Percentiles rank a stretch among this genome's conserved stretches.
Conservation (phyloP, 2,888 invertebrate genomes). For the Phengaris arion region DNA sequence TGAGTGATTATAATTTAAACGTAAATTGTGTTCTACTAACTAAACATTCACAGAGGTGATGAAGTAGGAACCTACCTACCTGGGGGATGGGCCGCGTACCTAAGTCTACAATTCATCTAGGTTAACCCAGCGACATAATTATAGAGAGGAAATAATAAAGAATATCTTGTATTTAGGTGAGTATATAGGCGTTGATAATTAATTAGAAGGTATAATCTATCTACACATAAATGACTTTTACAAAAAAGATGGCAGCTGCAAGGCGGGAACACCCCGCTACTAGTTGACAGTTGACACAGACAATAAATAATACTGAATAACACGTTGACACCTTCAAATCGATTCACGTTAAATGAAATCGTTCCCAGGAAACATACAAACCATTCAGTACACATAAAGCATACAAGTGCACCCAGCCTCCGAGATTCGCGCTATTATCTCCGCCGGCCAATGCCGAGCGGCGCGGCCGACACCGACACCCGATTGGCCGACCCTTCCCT, state of each 20-base stretch:
- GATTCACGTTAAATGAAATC: constrained; percentile 47
- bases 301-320: constrained; percentile 49
- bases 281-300: constrained; percentile 33
- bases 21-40: no score
- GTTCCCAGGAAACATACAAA: constrained; percentile 29
- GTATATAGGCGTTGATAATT: constrained; percentile 26
- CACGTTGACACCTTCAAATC: constrained; percentile 66
- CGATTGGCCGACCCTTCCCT: constrained; percentile 57
- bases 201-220: neutral
- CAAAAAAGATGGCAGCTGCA: constrained; percentile 31
- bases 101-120: no score
- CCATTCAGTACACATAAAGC: constrained; percentile 62
- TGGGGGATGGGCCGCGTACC: no score
- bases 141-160: no score
- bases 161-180: neutral
- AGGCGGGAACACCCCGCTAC: constrained; percentile 39
- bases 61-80: no score
- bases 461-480: constrained; percentile 41
- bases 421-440: constrained; percentile 77
- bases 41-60: no score
- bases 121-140: no score
- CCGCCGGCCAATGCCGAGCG: constrained; percentile 63
- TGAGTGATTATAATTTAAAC: no score
- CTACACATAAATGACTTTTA: neutral
- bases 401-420: constrained; percentile 69